Evolutionary conservation across 2,113 vertebrate genomes (phyloP), one percentile per base, ranked within the genome.

Genomic region (Tichodroma muraria): DNA sequence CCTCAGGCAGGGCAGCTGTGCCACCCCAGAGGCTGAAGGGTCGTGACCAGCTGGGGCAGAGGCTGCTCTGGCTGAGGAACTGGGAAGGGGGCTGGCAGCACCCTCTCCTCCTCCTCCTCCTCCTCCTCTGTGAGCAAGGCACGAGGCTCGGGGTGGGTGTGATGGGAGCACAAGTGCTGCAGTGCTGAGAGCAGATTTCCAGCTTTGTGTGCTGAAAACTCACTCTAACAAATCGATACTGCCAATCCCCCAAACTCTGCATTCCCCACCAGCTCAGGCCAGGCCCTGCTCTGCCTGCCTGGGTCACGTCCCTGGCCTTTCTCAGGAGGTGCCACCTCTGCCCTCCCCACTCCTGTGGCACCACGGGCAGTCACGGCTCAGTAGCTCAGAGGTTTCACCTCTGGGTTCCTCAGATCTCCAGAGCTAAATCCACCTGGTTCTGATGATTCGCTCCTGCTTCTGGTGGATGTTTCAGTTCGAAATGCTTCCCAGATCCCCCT

Each of bases 381-480:
- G 19, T 0, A 24, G 20, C 14, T 70, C 65, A 49, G 44, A 0
- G 0, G 3, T 56, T 78, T 73, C 77, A 27, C 44, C n/a, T 4
- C 57, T 3, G 53, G 3, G 21, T 8, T 90, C 56, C 65, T 89
- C 47, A 52, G 33, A 75, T 35, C 80, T 80, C 84, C 53, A 0
- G 2, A 68, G 52, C 20, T 15, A 71, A 81, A 83, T n/a, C 80
- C 73, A 75, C 89, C 65, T 78, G 80, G 17, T 56, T 37, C 56
- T 78, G 56, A 42, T 18, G 91, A 24, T 14, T 70, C 13, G 6
- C 64, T 94, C 27, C 61, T 42, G 42, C 11, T 87, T 14, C 44
- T 91, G 78, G 91, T 47, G 28, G 80, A 96, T 81, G 80, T 24
- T 80, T 84, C 35, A 12, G 69, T 70, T 92, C 71, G 87, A 96